Base-by-base conservation (phyloP, 2,888 invertebrate species). In the Brachyopa scutellaris region DNA sequence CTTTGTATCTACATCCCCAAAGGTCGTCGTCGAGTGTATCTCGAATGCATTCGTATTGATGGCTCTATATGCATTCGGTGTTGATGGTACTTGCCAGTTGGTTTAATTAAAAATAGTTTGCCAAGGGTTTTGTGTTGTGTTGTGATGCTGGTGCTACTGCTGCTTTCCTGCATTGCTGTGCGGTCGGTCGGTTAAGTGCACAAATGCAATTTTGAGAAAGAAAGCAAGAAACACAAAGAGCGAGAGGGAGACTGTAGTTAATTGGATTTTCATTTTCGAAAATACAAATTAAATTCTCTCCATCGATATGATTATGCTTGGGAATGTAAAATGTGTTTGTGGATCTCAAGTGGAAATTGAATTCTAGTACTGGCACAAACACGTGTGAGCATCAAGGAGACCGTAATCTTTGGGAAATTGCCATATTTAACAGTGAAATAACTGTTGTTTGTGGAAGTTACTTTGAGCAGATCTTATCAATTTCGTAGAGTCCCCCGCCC, bases 51-150 rank as follows among this genome's bases (percentile, higher is more conserved):
- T 38, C 31, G 38, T 55, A 80, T 67, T 67, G 74, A 64, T 64
- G 57, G 36, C 61, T 74, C 33, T 74, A 51, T 42, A n/a, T 40
- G 23, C 42, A 40, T 23, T 55, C 26, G 38, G 3, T n/a, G n/a
- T n/a, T 38, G 47, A 21, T 59, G 29, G 36, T 47, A 31, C 69
- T 69, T 62, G 74, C 72, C 38, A 57, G n/a, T 69, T 36, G 80
- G 62, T 80, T 80, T 80, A 80, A 80, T 80, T 80, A 80, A 80
- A 80, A 80, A 80, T 80, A 80, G 69, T 76, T 74, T 80, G 80
- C 80, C 69, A 69, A 74, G 80, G 69, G 69, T 62, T 74, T 62
- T 57, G 55, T 59, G 19, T 55, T 70, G 40, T n/a, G n/a, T n/a
- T n/a, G n/a, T n/a, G n/a, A n/a, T n/a, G n/a, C n/a, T 49, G 55